Evolutionary conservation across 2,888 invertebrate genomes (phyloP), one percentile per base, ranked within the genome.

Genomic region (Acanthoscelides obtectus): DNA sequence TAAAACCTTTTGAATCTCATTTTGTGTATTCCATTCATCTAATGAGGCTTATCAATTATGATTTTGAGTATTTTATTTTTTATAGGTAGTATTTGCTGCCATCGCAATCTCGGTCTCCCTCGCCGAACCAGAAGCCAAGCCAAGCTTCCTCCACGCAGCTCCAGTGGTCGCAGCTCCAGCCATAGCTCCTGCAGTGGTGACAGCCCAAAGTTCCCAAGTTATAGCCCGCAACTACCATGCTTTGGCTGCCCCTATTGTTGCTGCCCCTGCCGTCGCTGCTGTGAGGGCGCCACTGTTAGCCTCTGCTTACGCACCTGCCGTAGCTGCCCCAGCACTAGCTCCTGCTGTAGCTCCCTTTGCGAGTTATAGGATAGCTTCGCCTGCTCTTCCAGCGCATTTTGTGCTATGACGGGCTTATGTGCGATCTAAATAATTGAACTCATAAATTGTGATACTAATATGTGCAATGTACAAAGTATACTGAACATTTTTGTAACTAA

Each of bases 161-260:
- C 66, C 66, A 66, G 8, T 66, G 66, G 66, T 66, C 20, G 66
- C 66, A 66, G 78, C 81, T 0, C 79, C 79, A 20, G 79, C 79
- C 6, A 79, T 82, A 17, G 81, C 82, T 65, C 82, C 82, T 64
- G 81, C 81, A 25, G 75, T 89, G 75, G 90, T 91, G 19, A 91
- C 91, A 0, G 89, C 91, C 0, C 88, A 89, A 79, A 90, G 91
- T 83, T 89, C 90, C 8, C 90, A 91, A 82, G 89, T 90, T 73
- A 83, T 91, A 77, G 86, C 90, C 22, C 87, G 90, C 76, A 90
- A 90, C 81, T 88, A 89, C 84, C 90, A 91, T 77, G 88, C 88
- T 0, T 82, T 90, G 67, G 82, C 84, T 70, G 83, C 84, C 64
- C 83, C 84, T 66, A 75, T 75, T 22, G 81, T 83, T 8, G 82